Base-by-base conservation (phyloP, 1,140 invertebrate genomes). In the Neelides sp. region DNA sequence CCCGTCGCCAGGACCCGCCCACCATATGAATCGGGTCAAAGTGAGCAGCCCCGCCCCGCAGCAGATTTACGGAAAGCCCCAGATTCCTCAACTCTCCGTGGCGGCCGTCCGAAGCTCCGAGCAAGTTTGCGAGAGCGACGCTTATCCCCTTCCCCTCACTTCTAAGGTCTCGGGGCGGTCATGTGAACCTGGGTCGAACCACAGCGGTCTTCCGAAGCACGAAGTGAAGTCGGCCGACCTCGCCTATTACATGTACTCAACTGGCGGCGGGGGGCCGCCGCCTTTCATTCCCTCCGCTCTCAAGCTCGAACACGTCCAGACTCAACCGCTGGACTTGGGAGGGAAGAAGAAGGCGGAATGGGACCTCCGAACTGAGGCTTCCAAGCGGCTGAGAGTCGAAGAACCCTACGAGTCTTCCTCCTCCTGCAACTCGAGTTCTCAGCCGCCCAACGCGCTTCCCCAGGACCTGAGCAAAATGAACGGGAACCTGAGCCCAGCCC, bases 21-120 rank as follows among this genome's bases (percentile, higher is more conserved):
- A n/a, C n/a, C n/a, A n/a, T 36, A 48, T 60, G 19, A 54, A 73
- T 0, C 83, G 83, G 61, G 76, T 79, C 2, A 83, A 83, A 70
- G 81, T 84, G 10, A 81, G 76, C 56, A 82, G 80, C 63, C 82
- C 82, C 3, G 79, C 81, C 42, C 80, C 81, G n/a, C 78, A 76
- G 34, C 80, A 85, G 55, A 78, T 85, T 48, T 83, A 83, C 63
- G 77, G 80, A 3, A 82, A 82, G 65, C 79, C 79, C 5, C 74
- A 72, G 54, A 61, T 64, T 32, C 57, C 57, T 20, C 74, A 28
- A 47, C 53, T 42, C 22, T 50, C 45, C 42, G 13, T 23, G 12
- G 23, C 42, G 19, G 43, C 49, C 48, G 12, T 39, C 35, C 40
- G 45, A n/a, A n/a, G 27, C 28, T 45, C 40, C 24, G 27, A 44